These are phyloP conservation scores for Pseudoatta argentina DNA, from an alignment of 1,140 invertebrate genomes.

Conservation along the genomic window DNA sequence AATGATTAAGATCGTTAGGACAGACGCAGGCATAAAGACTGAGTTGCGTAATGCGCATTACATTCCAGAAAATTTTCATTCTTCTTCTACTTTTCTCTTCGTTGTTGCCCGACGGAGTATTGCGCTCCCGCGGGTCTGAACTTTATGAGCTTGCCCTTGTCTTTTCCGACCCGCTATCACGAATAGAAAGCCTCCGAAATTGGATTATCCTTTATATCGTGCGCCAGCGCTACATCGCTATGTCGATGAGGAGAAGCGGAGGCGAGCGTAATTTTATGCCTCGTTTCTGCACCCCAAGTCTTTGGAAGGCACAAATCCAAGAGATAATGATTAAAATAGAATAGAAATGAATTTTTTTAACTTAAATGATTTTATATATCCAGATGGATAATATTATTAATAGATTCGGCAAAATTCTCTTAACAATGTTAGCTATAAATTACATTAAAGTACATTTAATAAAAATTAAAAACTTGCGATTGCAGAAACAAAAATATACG, in stretches of 20 bases:
- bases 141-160: conserved; percentile 67
- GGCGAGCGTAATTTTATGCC: conserved; percentile 53
- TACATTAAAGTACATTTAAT: neutral
- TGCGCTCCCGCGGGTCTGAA: conserved; percentile 37
- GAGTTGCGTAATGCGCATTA: neutral
- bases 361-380: neutral
- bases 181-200: conserved; percentile 64
- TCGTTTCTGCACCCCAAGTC: conserved; percentile 48
- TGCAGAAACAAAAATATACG: neutral
- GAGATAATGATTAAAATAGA: conserved; percentile 37
- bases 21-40: neutral
- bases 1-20: conserved; percentile 16
- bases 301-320: conserved; percentile 33
- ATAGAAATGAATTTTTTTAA: conserved; percentile 11
- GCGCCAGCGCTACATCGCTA: conserved; percentile 8
- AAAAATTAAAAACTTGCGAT: neutral
- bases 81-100: conserved; percentile 14
- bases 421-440: neutral
- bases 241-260: conserved; percentile 47
- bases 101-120: conserved; percentile 24
- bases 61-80: conserved; percentile 32
- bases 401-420: neutral
- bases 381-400: neutral
- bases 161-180: conserved; percentile 55
- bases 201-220: conserved; percentile 70